Evolutionary conservation across 2,888 invertebrate species (phyloP), one percentile per base, ranked within the genome.

Genomic region (Adelognathus sp.): DNA sequence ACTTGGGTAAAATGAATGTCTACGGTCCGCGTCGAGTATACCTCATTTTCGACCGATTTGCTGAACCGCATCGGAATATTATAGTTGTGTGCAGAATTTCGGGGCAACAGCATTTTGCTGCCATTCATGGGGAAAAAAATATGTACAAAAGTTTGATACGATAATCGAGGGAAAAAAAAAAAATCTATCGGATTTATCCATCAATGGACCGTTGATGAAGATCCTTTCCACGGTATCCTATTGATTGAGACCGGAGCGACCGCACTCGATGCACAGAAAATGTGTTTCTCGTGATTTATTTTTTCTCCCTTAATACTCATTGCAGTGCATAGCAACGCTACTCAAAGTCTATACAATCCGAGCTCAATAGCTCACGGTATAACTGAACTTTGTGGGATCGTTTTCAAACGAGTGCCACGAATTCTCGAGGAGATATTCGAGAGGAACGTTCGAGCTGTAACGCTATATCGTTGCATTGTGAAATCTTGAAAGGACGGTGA

Each of bases 401-500:
- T 66, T 66, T 54, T 41, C 52, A 39, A 39, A 54, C 39, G 52
- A 41, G 39, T 14, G 18, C 36, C 60, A 9, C 6, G 36, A n/a
- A n/a, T 21, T 21, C 33, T 6, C 63, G 16, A 18, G 36, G 14
- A 14, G 52, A 52, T 36, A 66, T 66, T 52, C 27, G 27, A 7
- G 36, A 66, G 52, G 33, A 70, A 60, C 16, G 56, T 66, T 41
- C 44, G 41, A 31, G 61, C 52, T 41, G 61, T 39, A 61, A 27
- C 14, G 66, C 66, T 81, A 69, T 73, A 76, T 70, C 70, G 46
- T 41, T 46, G 70, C 64, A 79, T 71, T 61, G 44, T 66, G 63
- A 75, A 71, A 79, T 71, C 71, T 61, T 58, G 75, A 75, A 79
- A 72, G 61, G 64, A 54, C 18, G 61, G 24, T 9, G 60, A 44